phyloP scores from a whole-genome alignment of 2,888 invertebrate genomes.

The Meta bourneti region DNA sequence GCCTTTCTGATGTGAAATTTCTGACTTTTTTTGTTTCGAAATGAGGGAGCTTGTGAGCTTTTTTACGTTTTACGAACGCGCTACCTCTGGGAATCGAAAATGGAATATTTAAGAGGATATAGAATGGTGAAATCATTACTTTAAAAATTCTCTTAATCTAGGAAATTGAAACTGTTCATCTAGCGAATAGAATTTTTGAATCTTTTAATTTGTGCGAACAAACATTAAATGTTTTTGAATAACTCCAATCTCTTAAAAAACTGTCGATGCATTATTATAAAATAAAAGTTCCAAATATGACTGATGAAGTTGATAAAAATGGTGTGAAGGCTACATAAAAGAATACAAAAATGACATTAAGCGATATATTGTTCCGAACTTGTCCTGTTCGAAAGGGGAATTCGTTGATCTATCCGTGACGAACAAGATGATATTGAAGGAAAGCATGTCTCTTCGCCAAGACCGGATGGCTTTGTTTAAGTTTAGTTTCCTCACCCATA shows the following conservation, averaged over 20 bases:
- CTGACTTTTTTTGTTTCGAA: not conserved
- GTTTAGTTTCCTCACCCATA: too few species aligned
- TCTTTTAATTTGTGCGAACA: not conserved
- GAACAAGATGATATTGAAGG: too few species aligned
- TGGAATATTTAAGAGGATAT: not conserved
- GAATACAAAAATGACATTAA: too few species aligned
- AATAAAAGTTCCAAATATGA: too few species aligned
- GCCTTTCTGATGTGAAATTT: not conserved
- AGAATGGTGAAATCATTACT: not conserved
- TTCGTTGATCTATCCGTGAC: too few species aligned
- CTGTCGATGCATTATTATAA: too few species aligned
- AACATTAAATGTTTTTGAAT: not conserved
- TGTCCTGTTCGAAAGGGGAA: too few species aligned
- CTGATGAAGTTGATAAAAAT: too few species aligned
- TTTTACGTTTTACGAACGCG: not conserved
- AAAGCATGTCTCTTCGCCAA: too few species aligned
- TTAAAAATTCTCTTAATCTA: not conserved
- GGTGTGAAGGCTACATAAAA: too few species aligned
- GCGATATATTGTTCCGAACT: too few species aligned
- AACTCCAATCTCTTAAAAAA: not conserved
- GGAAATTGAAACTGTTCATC: not conserved
- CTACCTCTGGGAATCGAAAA: not conserved
- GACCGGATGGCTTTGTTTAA: too few species aligned
- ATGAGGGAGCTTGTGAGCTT: not conserved
- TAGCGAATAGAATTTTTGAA: not conserved